These are phyloP conservation scores for Pleuronectes platessa DNA, from an alignment of 2,113 vertebrate species.

Conservation along the genomic window DNA sequence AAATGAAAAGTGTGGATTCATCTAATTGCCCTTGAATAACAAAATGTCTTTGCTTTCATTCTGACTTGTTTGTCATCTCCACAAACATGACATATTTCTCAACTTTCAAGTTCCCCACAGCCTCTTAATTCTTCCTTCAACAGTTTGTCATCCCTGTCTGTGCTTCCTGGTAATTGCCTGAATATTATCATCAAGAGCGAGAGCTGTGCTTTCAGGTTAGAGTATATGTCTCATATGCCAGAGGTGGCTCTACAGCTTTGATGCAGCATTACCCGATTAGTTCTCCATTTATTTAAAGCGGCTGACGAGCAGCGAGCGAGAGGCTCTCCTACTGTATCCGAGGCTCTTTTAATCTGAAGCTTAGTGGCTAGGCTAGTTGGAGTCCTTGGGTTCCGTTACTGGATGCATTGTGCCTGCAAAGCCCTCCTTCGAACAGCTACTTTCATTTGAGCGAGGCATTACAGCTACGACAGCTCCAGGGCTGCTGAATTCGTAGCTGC, in stretches of 20 bases:
- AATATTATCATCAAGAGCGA: conserved; percentile 25
- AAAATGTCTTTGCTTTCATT: background rate
- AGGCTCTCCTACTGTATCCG: background rate
- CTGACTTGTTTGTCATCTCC: background rate
- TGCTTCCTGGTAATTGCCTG: conserved; percentile 9
- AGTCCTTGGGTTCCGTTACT: background rate
- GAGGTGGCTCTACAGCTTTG: conserved; percentile 4
- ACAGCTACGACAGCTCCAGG: background rate
- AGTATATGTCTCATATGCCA: background rate
- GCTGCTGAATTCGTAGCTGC: conserved; percentile 17
- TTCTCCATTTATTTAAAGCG: background rate
- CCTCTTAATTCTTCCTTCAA: conserved; percentile 9
- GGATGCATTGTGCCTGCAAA: background rate
- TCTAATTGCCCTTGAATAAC: background rate
- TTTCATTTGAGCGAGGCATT: conserved; percentile 9
- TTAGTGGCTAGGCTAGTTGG: background rate
- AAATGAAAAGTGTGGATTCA: background rate
- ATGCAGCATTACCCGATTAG: background rate
- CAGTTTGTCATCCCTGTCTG: conserved; percentile 8
- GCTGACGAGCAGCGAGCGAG: background rate
- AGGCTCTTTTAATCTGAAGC: background rate
- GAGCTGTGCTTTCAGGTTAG: conserved; percentile 6
- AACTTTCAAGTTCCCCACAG: background rate
- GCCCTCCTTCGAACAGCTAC: background rate
- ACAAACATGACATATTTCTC: conserved; percentile 17